Base-by-base conservation (phyloP, 2,888 invertebrate species). In the Urechis unicinctus region DNA sequence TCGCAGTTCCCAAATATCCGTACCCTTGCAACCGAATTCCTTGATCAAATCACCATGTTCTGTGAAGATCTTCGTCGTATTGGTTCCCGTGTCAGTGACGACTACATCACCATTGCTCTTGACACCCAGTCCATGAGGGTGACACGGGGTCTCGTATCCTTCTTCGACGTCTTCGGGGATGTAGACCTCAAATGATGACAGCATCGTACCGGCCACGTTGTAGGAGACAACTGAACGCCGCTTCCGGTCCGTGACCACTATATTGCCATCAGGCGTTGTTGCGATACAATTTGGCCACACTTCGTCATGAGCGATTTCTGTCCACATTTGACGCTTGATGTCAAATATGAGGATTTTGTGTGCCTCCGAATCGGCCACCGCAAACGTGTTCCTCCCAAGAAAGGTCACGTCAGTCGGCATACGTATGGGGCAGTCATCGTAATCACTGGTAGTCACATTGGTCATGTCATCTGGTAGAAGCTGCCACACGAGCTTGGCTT, bases 21-120 rank as follows among this genome's bases (percentile, higher is more conserved):
- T 36, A 17, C 62, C 62, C 22, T 50, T 36, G 3, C 45, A 29
- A 5, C 58, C 55, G 57, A 73, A 75, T n/a, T 68, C 48, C 53
- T 66, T 69, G 22, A 73, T 43, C 3, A 72, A 56, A 9, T 63
- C 52, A 1, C 74, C 74, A 3, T 60, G 55, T 25, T 66, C 66
- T 4, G 68, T 61, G 57, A 72, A 74, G 21, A 70, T 50, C 56
- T 66, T 69, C 21, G 74, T 66, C 0, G 68, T 66, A 56, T 75
- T 71, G 52, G 70, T 71, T 3, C 72, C 58, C 1, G 68, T 55
- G 52, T 76, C 74, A 1, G 66, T 68, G 2, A 75, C 63, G 6
- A 75, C 51, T 1, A 72, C 47, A 44, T 73, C 67, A 1, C 67
- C 70, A 3, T 63, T 49, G 3, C 65, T 63, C n/a, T 64, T 69